phyloP scores from a whole-genome alignment of 2,888 invertebrate genomes.

The Amiota mariae region DNA sequence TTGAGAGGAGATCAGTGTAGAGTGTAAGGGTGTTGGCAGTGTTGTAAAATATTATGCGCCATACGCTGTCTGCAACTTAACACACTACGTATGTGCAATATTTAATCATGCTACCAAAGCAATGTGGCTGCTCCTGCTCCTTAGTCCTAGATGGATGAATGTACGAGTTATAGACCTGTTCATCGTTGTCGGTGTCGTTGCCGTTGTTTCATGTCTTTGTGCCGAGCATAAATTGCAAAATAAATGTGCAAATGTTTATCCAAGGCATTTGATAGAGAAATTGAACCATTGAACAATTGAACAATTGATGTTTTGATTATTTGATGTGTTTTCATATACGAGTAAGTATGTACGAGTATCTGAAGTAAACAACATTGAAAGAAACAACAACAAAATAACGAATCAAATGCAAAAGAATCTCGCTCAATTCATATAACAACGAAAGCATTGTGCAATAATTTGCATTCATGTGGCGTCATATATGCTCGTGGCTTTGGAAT shows the following conservation, averaged over 20 bases:
- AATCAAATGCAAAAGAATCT: no score
- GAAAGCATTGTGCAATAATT: conserved; percentile 18
- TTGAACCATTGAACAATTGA: conserved; percentile 44
- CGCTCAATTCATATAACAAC: no score
- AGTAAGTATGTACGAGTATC: neutral
- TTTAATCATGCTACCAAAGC: neutral
- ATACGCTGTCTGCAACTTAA: conserved; percentile 22
- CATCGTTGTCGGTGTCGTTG: conserved; percentile 6
- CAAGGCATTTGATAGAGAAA: conserved; percentile 44
- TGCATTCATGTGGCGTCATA: conserved; percentile 15
- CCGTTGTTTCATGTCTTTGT: neutral
- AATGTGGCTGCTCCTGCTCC: no score
- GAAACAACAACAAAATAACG: no score
- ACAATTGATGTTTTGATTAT: conserved; percentile 60
- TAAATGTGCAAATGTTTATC: conserved; percentile 46
- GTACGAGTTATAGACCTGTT: neutral
- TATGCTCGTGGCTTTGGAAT: neutral
- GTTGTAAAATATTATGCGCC: conserved; percentile 35
- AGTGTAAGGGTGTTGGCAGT: neutral
- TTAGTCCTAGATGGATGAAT: no score
- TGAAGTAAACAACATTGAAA: no score
- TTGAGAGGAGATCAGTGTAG: no score
- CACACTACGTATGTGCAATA: conserved; percentile 39
- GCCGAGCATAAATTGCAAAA: conserved; percentile 51
- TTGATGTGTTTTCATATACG: conserved; percentile 50